Conservation (phyloP, 2,888 invertebrate genomes). For the Drosophila heteroneura region DNA sequence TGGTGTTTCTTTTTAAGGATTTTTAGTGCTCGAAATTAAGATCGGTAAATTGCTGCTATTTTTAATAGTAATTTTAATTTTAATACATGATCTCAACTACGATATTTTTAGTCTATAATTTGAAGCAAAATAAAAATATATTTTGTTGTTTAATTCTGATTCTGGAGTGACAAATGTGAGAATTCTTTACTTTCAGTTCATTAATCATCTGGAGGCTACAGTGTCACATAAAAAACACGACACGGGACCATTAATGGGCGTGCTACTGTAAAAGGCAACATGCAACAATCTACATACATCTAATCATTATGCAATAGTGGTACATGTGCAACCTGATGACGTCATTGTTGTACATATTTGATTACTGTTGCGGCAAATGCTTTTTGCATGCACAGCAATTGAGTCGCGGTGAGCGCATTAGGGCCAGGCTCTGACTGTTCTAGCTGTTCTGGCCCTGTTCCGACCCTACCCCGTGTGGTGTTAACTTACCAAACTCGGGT, state of each 20-base stretch:
- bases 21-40: neutral
- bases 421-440: neutral
- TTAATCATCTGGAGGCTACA: neutral
- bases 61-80: neutral
- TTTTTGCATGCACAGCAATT: constrained; percentile 35
- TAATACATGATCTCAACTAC: neutral
- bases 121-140: neutral
- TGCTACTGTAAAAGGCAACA: neutral
- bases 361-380: constrained; percentile 27
- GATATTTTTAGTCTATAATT: neutral
- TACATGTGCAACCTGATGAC: constrained; percentile 49
- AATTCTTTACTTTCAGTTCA: neutral
- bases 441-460: neutral
- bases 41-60: neutral
- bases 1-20: neutral
- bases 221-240: neutral
- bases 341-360: constrained; percentile 49
- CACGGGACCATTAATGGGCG: constrained; percentile 15
- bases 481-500: constrained; percentile 85
- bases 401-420: constrained; percentile 21
- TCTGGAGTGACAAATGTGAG: neutral
- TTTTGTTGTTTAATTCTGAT: neutral
- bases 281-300: neutral
- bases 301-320: constrained; percentile 45
- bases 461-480: constrained; percentile 8